A percentile compares a stretch with the other conserved stretches of the same genome.
Conservation (phyloP, 1,140 invertebrate species). For the Drosophila malerkotliana region DNA sequence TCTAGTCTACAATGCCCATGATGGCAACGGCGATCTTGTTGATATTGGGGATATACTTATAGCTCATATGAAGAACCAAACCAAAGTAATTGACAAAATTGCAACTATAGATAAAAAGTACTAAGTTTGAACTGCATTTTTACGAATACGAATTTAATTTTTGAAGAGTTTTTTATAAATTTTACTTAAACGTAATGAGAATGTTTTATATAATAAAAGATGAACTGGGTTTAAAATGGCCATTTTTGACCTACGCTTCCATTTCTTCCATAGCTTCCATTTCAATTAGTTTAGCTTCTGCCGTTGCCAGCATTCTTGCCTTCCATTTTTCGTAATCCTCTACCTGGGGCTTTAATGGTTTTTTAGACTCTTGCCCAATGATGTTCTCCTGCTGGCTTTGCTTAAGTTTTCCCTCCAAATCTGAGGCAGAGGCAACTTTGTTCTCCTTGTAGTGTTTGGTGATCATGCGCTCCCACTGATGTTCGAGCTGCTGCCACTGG, state of each 20-base stretch:
- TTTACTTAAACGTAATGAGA: conserved; percentile 19
- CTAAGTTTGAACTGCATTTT: not conserved
- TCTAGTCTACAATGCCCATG: conserved; percentile 63
- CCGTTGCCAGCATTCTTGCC: conserved; percentile 60
- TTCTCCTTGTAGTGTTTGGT: conserved; percentile 61
- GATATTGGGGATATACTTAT: conserved; percentile 65
- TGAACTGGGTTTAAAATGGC: conserved; percentile 22
- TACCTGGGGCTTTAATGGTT: conserved; percentile 27
- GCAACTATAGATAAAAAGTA: not conserved
- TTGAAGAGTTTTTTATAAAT: not conserved
- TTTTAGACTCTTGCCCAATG: conserved; percentile 4
- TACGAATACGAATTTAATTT: not conserved
- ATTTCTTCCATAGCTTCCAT: conserved; percentile 4
- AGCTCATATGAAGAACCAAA: conserved; percentile 17
- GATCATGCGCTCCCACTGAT: conserved; percentile 82
- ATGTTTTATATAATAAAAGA: conserved; percentile 4
- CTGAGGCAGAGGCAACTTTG: conserved; percentile 6
- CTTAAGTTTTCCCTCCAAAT: conserved; percentile 51
- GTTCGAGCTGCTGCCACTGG: conserved; percentile 83
- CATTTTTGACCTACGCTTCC: not conserved
- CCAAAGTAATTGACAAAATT: not conserved
- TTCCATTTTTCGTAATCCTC: conserved; percentile 82
- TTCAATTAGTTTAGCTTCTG: conserved; percentile 57
- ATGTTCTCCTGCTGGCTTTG: conserved; percentile 27
- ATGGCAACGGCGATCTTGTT: conserved; percentile 28